Base-by-base conservation (phyloP, 1,140 invertebrate species). In the Saccostrea cuccullata region DNA sequence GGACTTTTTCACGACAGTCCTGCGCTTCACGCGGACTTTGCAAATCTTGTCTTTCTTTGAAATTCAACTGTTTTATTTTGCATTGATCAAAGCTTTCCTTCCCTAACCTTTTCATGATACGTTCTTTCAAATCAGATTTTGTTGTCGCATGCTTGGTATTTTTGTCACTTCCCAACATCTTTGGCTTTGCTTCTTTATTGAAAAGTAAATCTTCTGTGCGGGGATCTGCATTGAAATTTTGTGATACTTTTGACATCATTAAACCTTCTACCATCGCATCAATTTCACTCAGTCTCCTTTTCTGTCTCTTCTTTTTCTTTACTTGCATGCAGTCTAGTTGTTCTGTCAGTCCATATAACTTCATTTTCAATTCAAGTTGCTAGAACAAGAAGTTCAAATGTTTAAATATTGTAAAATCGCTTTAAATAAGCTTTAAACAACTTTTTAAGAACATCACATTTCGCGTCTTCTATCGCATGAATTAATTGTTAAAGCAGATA, bases 291-390 rank as follows among this genome's bases (percentile, higher is more conserved):
- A 67, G 60, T 11, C 60, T 20, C 17, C 20, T 67, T 67, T 17
- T 67, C 2, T 20, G 60, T 17, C 60, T 20, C 60, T 67, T 67
- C 60, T 67, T 67, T 67, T 23, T 20, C 60, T 67, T 67, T 9
- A 23, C 23, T 67, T 67, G 60, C 20, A 67, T 23, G 60, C 20
- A 23, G 60, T 67, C 60, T 23, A 67, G 20, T 8, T 67, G 20
- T 67, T 67, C 20, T 67, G 84, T 85, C 15, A 93, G 88, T 20
- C 93, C 93, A 87, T 92, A 90, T 6, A 90, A 67, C 87, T 93
- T 91, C 90, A 93, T 92, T 40, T 94, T 9, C 30, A 92, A 40
- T 82, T 92, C 90, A 82, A 94, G 82, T 92, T 94, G 92, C 93
- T 94, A 89, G 77, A 89, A 89, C 20, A 88, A 84, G 47, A 47